A percentile compares a stretch with the other conserved stretches of the same genome.
Conservation (phyloP, 37 sponge, comb jelly and placozoan genomes). For the Cliona cf. orientalis region DNA sequence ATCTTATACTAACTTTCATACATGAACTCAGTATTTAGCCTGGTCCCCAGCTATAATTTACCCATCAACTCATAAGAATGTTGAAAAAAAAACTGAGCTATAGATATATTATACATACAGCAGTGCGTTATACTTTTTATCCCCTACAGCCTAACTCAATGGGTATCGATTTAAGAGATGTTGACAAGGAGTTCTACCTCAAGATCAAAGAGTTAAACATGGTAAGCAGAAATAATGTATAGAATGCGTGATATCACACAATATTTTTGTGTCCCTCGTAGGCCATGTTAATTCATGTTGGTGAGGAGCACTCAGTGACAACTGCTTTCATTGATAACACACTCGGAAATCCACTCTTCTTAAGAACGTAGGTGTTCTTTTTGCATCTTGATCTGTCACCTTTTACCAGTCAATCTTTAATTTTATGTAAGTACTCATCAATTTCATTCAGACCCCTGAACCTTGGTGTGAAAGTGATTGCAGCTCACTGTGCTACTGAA, state of each 20-base stretch:
- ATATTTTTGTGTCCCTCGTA: background rate
- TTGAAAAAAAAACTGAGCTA: no score
- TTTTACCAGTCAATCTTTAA: background rate
- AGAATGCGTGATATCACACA: background rate
- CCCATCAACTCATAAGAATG: no score
- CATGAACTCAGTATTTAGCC: background rate
- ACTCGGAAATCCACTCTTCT: slow-evolving; percentile 86
- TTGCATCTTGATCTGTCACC: background rate
- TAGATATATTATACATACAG: no score
- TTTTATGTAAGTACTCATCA: background rate
- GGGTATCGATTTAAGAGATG: slow-evolving; percentile 67
- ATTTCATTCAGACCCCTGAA: slow-evolving; percentile 60
- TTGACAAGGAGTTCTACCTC: slow-evolving; percentile 74
- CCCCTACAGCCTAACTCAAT: slow-evolving; percentile 79
- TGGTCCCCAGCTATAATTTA: background rate
- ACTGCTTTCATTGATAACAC: slow-evolving; percentile 82
- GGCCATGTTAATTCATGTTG: slow-evolving; percentile 79
- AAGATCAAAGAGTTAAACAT: slow-evolving; percentile 83
- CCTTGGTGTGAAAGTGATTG: slow-evolving; percentile 86
- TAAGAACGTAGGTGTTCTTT: slow-evolving; percentile 49
- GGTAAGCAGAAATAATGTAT: slow-evolving; percentile 14
- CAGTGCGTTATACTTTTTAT: no score
- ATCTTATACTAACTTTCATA: background rate
- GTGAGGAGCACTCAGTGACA: slow-evolving; percentile 88
- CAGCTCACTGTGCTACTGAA: slow-evolving; percentile 91